Evolutionary conservation across 2,797 vertebrate species (phyloP).

Genomic region (Takifugu ocellatus): DNA sequence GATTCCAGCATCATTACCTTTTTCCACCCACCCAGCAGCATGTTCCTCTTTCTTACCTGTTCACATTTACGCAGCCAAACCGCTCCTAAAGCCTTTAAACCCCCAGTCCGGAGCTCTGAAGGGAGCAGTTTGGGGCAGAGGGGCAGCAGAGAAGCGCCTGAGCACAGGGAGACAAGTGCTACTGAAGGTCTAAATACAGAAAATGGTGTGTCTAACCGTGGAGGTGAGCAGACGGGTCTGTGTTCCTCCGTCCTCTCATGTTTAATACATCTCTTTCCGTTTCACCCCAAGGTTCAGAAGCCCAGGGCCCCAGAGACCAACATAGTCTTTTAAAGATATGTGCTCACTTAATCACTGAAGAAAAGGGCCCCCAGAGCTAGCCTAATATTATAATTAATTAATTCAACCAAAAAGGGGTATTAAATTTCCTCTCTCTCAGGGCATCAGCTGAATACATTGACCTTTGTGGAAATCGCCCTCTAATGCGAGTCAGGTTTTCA

Average conservation of each 20-base stretch:
- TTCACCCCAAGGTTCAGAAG: constrained; percentile 78
- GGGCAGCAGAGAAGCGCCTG: constrained; percentile 13
- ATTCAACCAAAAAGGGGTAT: constrained; percentile 97
- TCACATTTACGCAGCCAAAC: neutral
- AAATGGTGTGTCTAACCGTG: constrained; percentile 29
- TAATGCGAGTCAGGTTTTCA: constrained; percentile 92
- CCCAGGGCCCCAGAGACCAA: constrained; percentile 76
- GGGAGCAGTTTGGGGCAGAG: constrained; percentile 24
- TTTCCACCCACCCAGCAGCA: neutral
- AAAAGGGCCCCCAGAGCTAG: constrained; percentile 93
- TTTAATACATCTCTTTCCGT: constrained; percentile 75
- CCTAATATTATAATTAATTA: constrained; percentile 99
- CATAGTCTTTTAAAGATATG: constrained; percentile 84
- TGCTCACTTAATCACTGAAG: constrained; percentile 98
- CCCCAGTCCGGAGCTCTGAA: constrained; percentile 12
- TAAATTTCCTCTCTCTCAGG: constrained; percentile 98
- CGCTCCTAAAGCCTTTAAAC: constrained; percentile 9
- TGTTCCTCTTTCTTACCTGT: neutral
- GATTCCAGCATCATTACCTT: neutral
- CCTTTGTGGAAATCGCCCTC: constrained; percentile 98
- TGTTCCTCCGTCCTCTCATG: constrained; percentile 74
- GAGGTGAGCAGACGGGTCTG: constrained; percentile 54
- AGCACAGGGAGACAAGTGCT: constrained; percentile 37
- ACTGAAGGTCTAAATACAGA: constrained; percentile 55
- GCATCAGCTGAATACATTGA: constrained; percentile 99